Conservation (phyloP, 2,113 vertebrate genomes). For the Apeltes quadracus region DNA sequence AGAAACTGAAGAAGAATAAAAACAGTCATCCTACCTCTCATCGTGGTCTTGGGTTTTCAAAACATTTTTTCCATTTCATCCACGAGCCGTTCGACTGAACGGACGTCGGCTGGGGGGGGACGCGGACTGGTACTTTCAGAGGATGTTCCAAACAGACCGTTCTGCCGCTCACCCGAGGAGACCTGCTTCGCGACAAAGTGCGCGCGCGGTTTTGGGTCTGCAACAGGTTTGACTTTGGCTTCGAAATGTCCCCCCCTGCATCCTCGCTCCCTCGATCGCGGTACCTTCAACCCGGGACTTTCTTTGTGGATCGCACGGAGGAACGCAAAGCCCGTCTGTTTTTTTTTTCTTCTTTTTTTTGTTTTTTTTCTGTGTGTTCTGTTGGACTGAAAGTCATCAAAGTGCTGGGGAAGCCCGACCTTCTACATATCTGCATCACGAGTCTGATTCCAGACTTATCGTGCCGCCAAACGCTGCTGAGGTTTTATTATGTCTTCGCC, state of each 20-base stretch:
- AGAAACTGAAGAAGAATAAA: conserved; percentile 49
- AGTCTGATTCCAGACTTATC: conserved; percentile 34
- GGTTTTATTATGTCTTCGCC: conserved; percentile 37
- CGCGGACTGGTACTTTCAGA: conserved; percentile 10
- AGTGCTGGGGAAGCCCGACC: conserved; percentile 31
- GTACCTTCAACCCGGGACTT: conserved; percentile 20
- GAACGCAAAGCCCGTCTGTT: conserved; percentile 30
- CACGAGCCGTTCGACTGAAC: conserved; percentile 8
- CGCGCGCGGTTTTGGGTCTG: conserved; percentile 16
- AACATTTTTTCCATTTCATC: conserved; percentile 55
- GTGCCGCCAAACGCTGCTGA: conserved; percentile 48
- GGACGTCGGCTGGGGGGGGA: background rate
- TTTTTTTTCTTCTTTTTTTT: conserved; percentile 26
- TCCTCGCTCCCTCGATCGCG: conserved; percentile 1
- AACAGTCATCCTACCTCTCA: conserved; percentile 76
- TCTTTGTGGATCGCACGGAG: conserved; percentile 18
- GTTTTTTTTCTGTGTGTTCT: conserved; percentile 16
- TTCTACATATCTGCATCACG: conserved; percentile 36
- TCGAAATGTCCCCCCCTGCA: background rate
- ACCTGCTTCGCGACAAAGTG: conserved; percentile 16
- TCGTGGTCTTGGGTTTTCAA: conserved; percentile 62
- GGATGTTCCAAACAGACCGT: conserved; percentile 36
- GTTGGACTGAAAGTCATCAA: conserved; percentile 28
- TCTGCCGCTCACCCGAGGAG: conserved; percentile 40
- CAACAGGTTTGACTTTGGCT: background rate